Evolutionary conservation across 2,888 invertebrate species (phyloP).

Genomic region (Melinaea marsaeus): DNA sequence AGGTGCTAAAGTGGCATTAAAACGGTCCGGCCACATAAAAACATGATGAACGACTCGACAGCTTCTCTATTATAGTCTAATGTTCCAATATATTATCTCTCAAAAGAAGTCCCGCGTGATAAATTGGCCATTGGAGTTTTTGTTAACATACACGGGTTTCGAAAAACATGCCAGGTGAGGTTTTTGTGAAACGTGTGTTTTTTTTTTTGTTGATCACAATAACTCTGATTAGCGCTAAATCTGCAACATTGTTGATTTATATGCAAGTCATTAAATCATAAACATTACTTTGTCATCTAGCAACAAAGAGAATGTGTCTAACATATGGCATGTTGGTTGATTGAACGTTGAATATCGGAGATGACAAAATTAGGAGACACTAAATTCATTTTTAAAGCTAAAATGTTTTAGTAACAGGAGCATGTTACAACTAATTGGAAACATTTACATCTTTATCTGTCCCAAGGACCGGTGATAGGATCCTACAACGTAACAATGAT

Average conservation of each 20-base stretch:
- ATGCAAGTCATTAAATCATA: conserved; percentile 13
- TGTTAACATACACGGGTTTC: conserved; percentile 32
- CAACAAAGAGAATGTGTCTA: no score
- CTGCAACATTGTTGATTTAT: conserved; percentile 25
- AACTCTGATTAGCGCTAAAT: conserved; percentile 38
- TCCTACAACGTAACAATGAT: conserved; percentile 14
- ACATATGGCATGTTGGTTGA: no score
- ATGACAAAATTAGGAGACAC: no score
- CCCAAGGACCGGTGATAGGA: background rate
- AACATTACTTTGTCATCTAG: background rate
- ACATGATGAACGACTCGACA: conserved; percentile 65
- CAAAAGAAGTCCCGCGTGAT: conserved; percentile 61
- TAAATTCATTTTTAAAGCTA: no score
- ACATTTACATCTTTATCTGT: no score
- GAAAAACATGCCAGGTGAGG: conserved; percentile 57
- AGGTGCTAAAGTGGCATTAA: conserved; percentile 18
- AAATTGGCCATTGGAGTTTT: conserved; percentile 60
- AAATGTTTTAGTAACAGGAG: no score
- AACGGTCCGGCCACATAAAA: conserved; percentile 42
- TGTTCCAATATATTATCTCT: conserved; percentile 71
- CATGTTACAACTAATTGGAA: no score
- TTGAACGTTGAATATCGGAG: no score
- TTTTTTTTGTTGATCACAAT: conserved; percentile 43
- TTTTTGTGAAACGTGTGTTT: conserved; percentile 39
- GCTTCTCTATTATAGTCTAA: conserved; percentile 71